Conservation (phyloP, 1,140 invertebrate species). For the Mylabris phalerata region DNA sequence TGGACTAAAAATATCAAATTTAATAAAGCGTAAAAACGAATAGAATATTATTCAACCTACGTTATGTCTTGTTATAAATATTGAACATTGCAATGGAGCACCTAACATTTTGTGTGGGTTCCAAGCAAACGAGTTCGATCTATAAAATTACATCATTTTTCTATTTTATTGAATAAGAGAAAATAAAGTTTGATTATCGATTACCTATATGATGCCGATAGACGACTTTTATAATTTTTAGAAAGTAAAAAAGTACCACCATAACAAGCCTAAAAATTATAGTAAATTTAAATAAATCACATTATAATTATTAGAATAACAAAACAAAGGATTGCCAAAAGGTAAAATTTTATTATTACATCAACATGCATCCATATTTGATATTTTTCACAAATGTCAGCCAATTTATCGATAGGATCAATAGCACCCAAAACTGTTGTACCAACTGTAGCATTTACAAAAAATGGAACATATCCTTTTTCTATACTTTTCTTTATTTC, state of each 20-base stretch:
- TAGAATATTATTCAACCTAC: slow-evolving; percentile 34
- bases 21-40: slow-evolving; percentile 9
- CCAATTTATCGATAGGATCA: slow-evolving; percentile 69
- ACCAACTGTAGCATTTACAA: slow-evolving; percentile 68
- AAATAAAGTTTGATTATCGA: slow-evolving; percentile 43
- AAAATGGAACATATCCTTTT: slow-evolving; percentile 52
- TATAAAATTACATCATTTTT: slow-evolving; percentile 30
- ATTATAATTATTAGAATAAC: no score
- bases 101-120: slow-evolving; percentile 92
- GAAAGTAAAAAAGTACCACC: slow-evolving; percentile 74
- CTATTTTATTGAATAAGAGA: slow-evolving; percentile 1
- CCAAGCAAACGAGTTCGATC: slow-evolving; percentile 80
- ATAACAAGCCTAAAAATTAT: slow-evolving; percentile 63
- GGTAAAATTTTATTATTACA: slow-evolving; percentile 42
- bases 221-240: slow-evolving; percentile 51
- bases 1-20: slow-evolving; percentile 33
- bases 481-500: slow-evolving; percentile 46
- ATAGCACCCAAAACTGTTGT: slow-evolving; percentile 78
- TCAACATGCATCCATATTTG: slow-evolving; percentile 83
- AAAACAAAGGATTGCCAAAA: no score
- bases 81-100: slow-evolving; percentile 79
- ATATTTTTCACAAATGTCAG: slow-evolving; percentile 57
- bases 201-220: slow-evolving; percentile 59
- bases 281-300: slow-evolving; percentile 10
- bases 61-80: slow-evolving; percentile 64